Evolutionary conservation across 1,140 invertebrate genomes (phyloP).

Genomic region (Daktulosphaira vitifoliae): DNA sequence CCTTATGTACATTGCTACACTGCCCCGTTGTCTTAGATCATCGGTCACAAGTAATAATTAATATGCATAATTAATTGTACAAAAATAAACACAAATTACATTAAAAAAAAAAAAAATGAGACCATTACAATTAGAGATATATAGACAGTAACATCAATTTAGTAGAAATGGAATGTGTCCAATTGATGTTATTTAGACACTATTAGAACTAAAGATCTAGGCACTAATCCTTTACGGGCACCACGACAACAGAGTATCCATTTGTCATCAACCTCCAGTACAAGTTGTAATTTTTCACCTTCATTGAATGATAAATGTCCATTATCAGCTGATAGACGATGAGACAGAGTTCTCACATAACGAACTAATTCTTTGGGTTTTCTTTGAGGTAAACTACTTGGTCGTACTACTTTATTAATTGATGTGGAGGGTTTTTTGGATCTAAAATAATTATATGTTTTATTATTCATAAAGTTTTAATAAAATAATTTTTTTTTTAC

Average conservation of each 20-base stretch:
- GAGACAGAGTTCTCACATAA: constrained; percentile 62
- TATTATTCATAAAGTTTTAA: background rate
- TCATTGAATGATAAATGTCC: constrained; percentile 71
- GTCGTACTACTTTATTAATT: constrained; percentile 34
- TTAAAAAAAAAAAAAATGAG: constrained; percentile 22
- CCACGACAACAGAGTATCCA: constrained; percentile 66
- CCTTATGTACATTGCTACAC: background rate
- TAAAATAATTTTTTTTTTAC: constrained; percentile 37
- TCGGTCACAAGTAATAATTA: constrained; percentile 6
- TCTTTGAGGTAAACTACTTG: constrained; percentile 40
- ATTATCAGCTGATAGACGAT: constrained; percentile 61
- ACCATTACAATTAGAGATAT: constrained; percentile 1
- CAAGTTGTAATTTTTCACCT: constrained; percentile 61
- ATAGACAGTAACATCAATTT: background rate
- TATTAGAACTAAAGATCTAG: constrained; percentile 57
- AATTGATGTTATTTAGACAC: constrained; percentile 30
- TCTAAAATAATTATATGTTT: background rate
- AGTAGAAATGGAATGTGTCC: background rate
- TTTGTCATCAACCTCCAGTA: constrained; percentile 66
- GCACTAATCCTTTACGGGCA: constrained; percentile 68
- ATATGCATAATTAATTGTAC: background rate
- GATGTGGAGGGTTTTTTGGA: constrained; percentile 31
- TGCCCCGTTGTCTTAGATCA: background rate
- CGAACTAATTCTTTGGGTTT: constrained; percentile 45
- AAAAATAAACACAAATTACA: constrained; percentile 22